Evolutionary conservation across 2,797 vertebrate genomes (phyloP).

Genomic region (Xenopus petersii): DNA sequence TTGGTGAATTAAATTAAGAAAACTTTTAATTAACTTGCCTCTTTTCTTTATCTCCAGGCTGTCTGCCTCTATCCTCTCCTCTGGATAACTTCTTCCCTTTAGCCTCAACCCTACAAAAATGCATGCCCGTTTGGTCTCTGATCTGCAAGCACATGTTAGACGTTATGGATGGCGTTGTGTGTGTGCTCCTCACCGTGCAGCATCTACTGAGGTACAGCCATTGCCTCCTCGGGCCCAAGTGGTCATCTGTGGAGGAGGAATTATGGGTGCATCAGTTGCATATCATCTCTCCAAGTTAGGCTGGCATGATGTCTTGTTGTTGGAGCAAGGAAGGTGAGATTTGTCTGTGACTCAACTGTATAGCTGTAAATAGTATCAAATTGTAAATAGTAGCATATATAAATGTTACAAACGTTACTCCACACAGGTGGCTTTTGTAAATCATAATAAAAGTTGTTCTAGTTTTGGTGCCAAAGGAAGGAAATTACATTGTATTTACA

Average conservation of each 20-base stretch:
- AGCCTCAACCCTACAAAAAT: slow-evolving; percentile 53
- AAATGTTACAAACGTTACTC: too few relatives aligned
- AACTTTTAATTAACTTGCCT: too few relatives aligned
- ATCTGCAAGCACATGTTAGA: slow-evolving; percentile 58
- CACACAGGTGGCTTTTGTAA: too few relatives aligned
- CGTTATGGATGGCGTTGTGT: slow-evolving; percentile 56
- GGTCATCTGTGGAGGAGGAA: slow-evolving; percentile 91
- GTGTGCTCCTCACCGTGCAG: slow-evolving; percentile 52
- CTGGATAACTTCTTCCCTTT: background rate
- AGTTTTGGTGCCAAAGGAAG: too few relatives aligned
- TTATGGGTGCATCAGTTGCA: slow-evolving; percentile 89
- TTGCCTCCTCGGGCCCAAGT: slow-evolving; percentile 84
- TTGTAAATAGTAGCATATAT: too few relatives aligned
- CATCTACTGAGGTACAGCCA: slow-evolving; percentile 61
- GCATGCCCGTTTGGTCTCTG: slow-evolving; percentile 70
- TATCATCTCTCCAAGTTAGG: slow-evolving; percentile 94
- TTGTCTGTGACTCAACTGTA: background rate
- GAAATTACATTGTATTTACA: too few relatives aligned
- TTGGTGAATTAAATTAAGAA: too few relatives aligned
- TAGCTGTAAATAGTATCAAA: background rate
- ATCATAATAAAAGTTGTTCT: too few relatives aligned
- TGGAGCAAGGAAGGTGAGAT: slow-evolving; percentile 94
- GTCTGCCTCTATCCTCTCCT: background rate
- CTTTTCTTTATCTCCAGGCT: background rate
- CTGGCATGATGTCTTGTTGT: slow-evolving; percentile 86